Evolutionary conservation across 2,888 invertebrate species (phyloP).

Genomic region (Mesorhabditis belari): DNA sequence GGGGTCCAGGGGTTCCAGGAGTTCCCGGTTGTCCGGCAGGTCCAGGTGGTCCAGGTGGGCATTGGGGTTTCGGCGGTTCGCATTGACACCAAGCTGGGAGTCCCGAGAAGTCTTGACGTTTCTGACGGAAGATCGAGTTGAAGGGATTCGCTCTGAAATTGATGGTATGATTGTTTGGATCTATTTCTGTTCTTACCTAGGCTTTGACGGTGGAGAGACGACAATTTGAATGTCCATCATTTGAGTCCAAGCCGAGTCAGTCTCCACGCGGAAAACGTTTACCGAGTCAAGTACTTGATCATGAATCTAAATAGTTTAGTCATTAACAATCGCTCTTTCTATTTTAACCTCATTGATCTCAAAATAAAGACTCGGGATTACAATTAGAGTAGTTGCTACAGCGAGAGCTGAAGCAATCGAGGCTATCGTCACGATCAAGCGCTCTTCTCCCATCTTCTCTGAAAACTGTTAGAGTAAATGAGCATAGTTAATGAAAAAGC

Average conservation of each 20-base stretch:
- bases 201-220: slow-evolving; percentile 45
- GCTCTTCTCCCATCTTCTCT: slow-evolving; percentile 36
- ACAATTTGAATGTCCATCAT: slow-evolving; percentile 40
- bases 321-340: not conserved
- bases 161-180: not conserved
- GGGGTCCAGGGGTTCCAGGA: slow-evolving; percentile 24
- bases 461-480: too few relatives aligned
- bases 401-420: slow-evolving; percentile 26
- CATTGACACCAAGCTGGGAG: slow-evolving; percentile 38
- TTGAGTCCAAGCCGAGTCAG: slow-evolving; percentile 38
- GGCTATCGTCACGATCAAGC: slow-evolving; percentile 29
- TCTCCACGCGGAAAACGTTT: slow-evolving; percentile 36
- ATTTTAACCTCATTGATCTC: slow-evolving; percentile 42
- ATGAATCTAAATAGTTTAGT: slow-evolving; percentile 14
- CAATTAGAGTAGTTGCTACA: slow-evolving; percentile 34
- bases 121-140: slow-evolving; percentile 37
- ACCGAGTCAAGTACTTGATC: slow-evolving; percentile 26
- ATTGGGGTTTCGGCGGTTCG: slow-evolving; percentile 34
- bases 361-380: slow-evolving; percentile 44
- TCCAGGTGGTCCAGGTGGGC: slow-evolving; percentile 36
- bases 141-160: slow-evolving; percentile 20
- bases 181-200: slow-evolving; percentile 3
- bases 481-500: too few relatives aligned
- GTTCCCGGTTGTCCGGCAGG: slow-evolving; percentile 33
- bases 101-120: slow-evolving; percentile 30